Evolutionary conservation across 2,113 vertebrate species (phyloP), one percentile per base, ranked within the genome.

Genomic region (Maccullochella peelii): DNA sequence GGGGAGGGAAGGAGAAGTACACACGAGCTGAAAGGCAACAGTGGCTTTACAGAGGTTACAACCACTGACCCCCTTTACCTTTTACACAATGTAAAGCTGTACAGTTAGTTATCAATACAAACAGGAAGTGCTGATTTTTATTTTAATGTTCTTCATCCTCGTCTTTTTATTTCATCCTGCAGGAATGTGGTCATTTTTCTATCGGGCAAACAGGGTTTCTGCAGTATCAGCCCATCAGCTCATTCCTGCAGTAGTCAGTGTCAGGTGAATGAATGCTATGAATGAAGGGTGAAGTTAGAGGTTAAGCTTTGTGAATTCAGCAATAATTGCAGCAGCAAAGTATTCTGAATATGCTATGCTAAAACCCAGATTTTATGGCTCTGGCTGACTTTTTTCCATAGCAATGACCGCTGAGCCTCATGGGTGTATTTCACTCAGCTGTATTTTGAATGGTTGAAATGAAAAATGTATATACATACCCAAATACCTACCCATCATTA

Each of bases 1-100:
- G 6, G 4, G 80, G 52, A 33, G 21, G 61, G 72, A 55, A 52
- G 27, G 15, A 68, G 57, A 80, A 61, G 25, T 73, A 18, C 25
- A 25, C 30, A 15, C 18, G 20, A 59, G 23, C 52, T 47, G 9
- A 62, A 47, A 67, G 30, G 14, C 8, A 30, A 38, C 20, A 6
- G 30, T 49, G 16, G 30, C 14, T 67, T 74, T 14, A 65, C 16
- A 6, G 23, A 62, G 21, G 38, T 49, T 38, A 36, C 27, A 18
- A 42, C 40, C 23, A 38, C 36, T 49, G 30, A 81, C 5, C 16
- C 16, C 14, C 33, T 36, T 54, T 23, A 8, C 38, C 36, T 18
- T 44, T 57, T 27, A 67, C 71, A 69, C 10, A 27, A 1, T 25
- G 44, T 25, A 72, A 18, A 3, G 16, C 14, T 30, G 11, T 9